A percentile compares a stretch with the other conserved stretches of the same genome.
These are phyloP conservation scores for Notiomystis cincta DNA, from an alignment of 2,113 vertebrate species.

Conservation along the genomic window DNA sequence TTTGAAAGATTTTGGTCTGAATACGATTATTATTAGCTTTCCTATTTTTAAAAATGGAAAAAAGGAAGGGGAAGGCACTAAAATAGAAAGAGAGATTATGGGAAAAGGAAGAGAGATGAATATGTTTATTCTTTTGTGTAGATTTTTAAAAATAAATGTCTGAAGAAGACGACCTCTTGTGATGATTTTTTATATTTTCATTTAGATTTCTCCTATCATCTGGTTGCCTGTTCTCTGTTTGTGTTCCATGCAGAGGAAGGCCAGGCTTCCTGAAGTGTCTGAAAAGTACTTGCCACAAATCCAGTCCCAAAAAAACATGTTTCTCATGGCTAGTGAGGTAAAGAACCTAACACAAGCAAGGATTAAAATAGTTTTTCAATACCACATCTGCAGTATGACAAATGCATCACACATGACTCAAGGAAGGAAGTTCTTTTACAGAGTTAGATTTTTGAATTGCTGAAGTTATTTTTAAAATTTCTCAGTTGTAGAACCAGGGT, in stretches of 20 bases:
- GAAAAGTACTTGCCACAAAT: neutral
- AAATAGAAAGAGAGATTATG: neutral
- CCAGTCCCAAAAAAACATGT: neutral
- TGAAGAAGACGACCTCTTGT: neutral
- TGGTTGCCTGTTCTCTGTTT: neutral
- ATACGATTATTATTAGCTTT: neutral
- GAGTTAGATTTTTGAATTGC: neutral
- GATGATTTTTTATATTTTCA: neutral
- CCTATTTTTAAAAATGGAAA: neutral
- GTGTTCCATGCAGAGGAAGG: neutral
- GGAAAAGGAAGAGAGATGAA: neutral
- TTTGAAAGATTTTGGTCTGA: neutral
- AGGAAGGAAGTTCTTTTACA: neutral
- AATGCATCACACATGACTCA: neutral
- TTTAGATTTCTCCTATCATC: neutral
- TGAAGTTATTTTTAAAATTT: neutral
- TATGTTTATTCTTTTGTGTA: neutral
- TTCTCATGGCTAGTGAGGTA: neutral
- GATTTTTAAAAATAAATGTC: neutral
- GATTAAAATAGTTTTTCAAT: neutral
- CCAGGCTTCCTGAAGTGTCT: neutral
- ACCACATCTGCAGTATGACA: neutral
- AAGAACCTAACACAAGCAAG: neutral
- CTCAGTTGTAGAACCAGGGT: neutral
- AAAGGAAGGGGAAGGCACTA: neutral